Percentiles rank a stretch among this genome's conserved stretches.
Evolutionary conservation across 1,140 invertebrate species (phyloP).

Genomic region (Helicorthomorpha holstii): DNA sequence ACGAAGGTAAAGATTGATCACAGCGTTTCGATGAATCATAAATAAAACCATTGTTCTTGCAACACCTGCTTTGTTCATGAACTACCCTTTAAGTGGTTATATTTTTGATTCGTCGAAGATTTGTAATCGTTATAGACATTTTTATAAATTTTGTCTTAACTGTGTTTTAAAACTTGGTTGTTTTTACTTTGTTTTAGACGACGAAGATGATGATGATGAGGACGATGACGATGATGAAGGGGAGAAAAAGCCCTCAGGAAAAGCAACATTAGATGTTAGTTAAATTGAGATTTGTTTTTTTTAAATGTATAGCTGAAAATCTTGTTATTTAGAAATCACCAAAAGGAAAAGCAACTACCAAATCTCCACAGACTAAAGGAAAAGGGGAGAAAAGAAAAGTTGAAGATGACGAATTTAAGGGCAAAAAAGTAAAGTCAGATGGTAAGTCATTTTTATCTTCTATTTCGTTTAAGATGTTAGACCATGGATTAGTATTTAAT

Average conservation of each 20-base stretch:
- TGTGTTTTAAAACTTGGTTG: neutral
- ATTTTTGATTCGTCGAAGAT: too few relatives aligned
- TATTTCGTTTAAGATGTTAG: too few relatives aligned
- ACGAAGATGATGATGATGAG: neutral
- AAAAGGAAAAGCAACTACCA: conserved; percentile 5
- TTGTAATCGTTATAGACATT: neutral
- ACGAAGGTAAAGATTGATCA: neutral
- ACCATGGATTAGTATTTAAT: neutral
- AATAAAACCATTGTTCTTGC: too few relatives aligned
- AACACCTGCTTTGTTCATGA: too few relatives aligned
- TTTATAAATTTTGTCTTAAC: neutral
- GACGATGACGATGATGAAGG: neutral
- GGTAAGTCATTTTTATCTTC: too few relatives aligned
- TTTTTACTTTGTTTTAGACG: neutral
- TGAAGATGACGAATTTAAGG: neutral
- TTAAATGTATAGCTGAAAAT: too few relatives aligned
- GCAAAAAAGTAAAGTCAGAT: neutral
- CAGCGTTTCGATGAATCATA: neutral
- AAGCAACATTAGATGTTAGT: too few relatives aligned
- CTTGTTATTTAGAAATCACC: neutral
- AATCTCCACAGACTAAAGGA: conserved; percentile 6
- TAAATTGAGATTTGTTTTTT: too few relatives aligned
- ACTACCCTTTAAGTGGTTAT: too few relatives aligned
- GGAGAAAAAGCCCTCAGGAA: neutral
- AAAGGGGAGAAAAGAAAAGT: conserved; percentile 6